Percentiles rank a stretch among this genome's conserved stretches.
These are phyloP conservation scores for Echinarachnius parma DNA, from an alignment of 53 echinoderm and acorn worm genomes.

Conservation along the genomic window DNA sequence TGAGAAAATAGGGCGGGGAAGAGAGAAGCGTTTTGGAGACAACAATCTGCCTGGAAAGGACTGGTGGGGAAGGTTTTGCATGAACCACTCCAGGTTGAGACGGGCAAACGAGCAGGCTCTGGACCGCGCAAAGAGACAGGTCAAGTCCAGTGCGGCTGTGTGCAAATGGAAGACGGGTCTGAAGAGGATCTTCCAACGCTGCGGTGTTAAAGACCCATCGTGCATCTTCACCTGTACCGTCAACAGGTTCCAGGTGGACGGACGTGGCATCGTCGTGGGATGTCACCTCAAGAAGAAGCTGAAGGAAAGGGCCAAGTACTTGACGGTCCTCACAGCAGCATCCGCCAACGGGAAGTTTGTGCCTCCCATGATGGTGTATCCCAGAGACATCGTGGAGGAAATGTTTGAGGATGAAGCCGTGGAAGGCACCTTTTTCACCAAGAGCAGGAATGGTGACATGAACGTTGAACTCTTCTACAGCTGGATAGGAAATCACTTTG, in stretches of 20 bases:
- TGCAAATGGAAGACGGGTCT: slow-evolving; percentile 32
- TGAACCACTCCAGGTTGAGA: slow-evolving; percentile 20
- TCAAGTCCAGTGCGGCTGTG: slow-evolving; percentile 29
- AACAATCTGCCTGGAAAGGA: slow-evolving; percentile 43
- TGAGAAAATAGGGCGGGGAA: slow-evolving; percentile 31
- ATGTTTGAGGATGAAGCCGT: slow-evolving; percentile 29
- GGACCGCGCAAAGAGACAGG: slow-evolving; percentile 18
- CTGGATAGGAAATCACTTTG: slow-evolving; percentile 48
- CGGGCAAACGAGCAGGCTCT: slow-evolving; percentile 7
- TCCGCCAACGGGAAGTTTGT: slow-evolving; percentile 42
- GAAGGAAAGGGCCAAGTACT: background rate
- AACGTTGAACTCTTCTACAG: slow-evolving; percentile 44
- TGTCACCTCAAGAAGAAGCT: slow-evolving; percentile 16
- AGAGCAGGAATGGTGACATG: slow-evolving; percentile 31
- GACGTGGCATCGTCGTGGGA: background rate
- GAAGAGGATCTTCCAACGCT: slow-evolving; percentile 1
- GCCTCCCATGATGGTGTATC: slow-evolving; percentile 39
- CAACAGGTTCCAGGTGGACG: slow-evolving; percentile 26
- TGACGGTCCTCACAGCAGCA: slow-evolving; percentile 42
- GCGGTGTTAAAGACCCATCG: slow-evolving; percentile 18
- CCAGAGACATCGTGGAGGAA: slow-evolving; percentile 10
- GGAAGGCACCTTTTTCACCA: slow-evolving; percentile 33
- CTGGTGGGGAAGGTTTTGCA: slow-evolving; percentile 38
- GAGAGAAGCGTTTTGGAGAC: slow-evolving; percentile 34
- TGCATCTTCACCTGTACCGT: slow-evolving; percentile 33